phyloP scores from a whole-genome alignment of 2,888 invertebrate genomes.

The Troglohyphantes excavatus region DNA sequence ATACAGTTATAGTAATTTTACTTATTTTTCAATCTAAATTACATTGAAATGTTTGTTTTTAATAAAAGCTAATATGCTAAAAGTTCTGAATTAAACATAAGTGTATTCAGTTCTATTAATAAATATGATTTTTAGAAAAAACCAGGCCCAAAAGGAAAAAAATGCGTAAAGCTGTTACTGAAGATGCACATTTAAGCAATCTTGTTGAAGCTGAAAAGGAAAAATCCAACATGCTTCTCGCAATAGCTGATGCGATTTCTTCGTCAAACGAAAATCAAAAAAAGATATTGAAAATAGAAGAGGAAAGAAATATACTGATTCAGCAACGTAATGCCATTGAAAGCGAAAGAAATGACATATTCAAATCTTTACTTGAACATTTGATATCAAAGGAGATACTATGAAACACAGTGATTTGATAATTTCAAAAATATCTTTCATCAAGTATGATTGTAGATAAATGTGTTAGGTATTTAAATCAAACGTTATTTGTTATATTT shows the following conservation, averaged over 20 bases:
- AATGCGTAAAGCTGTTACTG: not conserved
- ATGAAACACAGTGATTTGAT: not conserved
- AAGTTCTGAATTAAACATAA: too few relatives aligned
- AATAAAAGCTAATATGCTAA: too few relatives aligned
- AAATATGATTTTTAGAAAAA: not conserved
- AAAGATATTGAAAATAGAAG: not conserved
- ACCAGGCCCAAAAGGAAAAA: constrained; percentile 1
- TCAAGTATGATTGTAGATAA: not conserved
- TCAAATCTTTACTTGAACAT: constrained; percentile 14
- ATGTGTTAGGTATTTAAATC: too few relatives aligned
- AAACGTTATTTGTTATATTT: too few relatives aligned
- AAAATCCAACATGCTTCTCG: constrained; percentile 15
- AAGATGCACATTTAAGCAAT: constrained; percentile 19
- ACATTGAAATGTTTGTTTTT: too few relatives aligned
- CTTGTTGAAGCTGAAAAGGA: constrained; percentile 10
- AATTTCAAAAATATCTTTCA: not conserved
- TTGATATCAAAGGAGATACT: not conserved
- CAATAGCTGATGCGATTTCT: constrained; percentile 18
- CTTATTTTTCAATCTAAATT: too few relatives aligned
- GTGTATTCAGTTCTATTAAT: too few relatives aligned
- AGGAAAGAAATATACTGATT: constrained; percentile 26
- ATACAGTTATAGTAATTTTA: too few relatives aligned
- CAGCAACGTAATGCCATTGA: constrained; percentile 24
- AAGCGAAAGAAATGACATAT: constrained; percentile 13
- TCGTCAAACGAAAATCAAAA: constrained; percentile 2